Evolutionary conservation across 2,797 vertebrate genomes (phyloP).

Genomic region (Dallia pectoralis): DNA sequence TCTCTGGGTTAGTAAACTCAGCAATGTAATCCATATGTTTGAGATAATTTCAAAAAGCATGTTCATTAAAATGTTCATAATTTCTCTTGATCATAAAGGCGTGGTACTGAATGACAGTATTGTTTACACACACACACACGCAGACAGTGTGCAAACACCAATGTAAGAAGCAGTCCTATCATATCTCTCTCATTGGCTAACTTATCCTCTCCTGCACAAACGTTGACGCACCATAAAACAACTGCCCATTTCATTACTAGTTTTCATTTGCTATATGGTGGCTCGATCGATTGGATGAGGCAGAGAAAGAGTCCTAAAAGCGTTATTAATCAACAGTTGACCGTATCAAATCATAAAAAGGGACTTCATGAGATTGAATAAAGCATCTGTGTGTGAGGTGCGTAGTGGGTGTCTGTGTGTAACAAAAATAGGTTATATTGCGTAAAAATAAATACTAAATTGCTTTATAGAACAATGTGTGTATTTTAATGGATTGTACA

Average conservation of each 20-base stretch:
- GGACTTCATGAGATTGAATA: slow-evolving; percentile 6
- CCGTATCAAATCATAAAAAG: slow-evolving; percentile 37
- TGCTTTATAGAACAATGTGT: no score
- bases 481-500: no score
- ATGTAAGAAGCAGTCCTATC: background rate
- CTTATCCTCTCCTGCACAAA: background rate
- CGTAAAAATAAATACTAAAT: no score
- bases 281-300: slow-evolving; percentile 32
- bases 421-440: no score
- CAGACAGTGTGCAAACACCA: background rate
- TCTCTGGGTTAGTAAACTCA: no score
- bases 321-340: slow-evolving; percentile 40
- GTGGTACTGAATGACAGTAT: no score
- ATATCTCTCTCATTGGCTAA: slow-evolving; percentile 15
- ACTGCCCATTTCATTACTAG: slow-evolving; percentile 38
- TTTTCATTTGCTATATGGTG: slow-evolving; percentile 48
- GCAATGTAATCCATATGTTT: no score
- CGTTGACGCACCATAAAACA: slow-evolving; percentile 16
- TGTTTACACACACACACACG: no score
- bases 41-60: no score
- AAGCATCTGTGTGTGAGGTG: background rate
- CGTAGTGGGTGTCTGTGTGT: slow-evolving; percentile 12
- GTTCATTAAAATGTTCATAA: no score
- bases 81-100: no score
- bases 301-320: slow-evolving; percentile 24